Evolutionary conservation across 2,888 invertebrate genomes (phyloP), one percentile per base, ranked within the genome.

Genomic region (Argyresthia goedartella): DNA sequence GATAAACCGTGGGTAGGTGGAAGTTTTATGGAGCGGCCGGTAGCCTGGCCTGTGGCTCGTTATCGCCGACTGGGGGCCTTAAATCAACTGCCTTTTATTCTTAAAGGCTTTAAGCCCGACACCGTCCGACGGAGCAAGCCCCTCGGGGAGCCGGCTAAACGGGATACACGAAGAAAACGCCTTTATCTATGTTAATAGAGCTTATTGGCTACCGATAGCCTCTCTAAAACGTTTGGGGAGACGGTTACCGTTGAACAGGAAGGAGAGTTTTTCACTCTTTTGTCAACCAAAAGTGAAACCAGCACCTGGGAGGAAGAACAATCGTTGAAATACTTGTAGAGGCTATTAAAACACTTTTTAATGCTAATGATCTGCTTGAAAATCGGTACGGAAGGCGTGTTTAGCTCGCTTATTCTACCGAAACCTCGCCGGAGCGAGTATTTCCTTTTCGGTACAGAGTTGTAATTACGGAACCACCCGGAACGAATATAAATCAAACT

Each of bases 31-130:
- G 71, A 70, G 70, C 67, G 71, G 66, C 69, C 73, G 69, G 73
- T 73, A 69, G 73, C 71, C 65, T 64, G 67, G 73, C 69, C 71
- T 72, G 73, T 76, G 73, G 67, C 73, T 71, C 75, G 79, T 80
- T 84, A 84, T 84, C 84, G 76, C 70, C 73, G 70, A 66, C 72
- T 63, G 65, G 73, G 68, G 71, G 74, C 74, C 67, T 71, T 81
- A 78, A 81, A 82, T 82, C 81, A 81, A 73, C 59, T 66, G 66
- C 69, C 71, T 73, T 77, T 72, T 78, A 74, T 80, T 76, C 77
- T 70, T 71, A 69, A 73, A 74, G 68, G 68, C 70, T 76, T 74
- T 72, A 68, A 69, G 64, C 60, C 64, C 66, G 68, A 67, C 67
- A 63, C 60, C 56, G 66, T 71, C 70, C 65, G 63, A 66, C 60